Evolutionary conservation across 2,888 invertebrate genomes (phyloP).

Genomic region (Macrophya annulata): DNA sequence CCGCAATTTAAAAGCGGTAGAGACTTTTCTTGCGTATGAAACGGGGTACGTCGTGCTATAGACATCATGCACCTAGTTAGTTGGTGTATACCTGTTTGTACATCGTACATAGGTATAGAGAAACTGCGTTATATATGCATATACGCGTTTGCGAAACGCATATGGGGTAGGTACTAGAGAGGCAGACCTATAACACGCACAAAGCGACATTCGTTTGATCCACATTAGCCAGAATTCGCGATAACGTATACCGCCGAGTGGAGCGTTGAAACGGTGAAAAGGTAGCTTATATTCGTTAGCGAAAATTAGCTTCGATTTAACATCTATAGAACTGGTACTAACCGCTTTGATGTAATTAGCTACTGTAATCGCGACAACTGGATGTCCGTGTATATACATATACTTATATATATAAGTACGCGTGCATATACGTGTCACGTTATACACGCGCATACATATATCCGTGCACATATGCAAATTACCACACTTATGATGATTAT

Average conservation of each 20-base stretch:
- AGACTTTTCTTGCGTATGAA: conserved; percentile 22
- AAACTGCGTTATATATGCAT: neutral
- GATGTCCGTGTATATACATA: neutral
- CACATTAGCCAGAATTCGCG: conserved; percentile 64
- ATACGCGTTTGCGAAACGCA: neutral
- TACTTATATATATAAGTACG: neutral
- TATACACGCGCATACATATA: neutral
- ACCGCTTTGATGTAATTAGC: conserved; percentile 47
- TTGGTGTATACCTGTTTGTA: conserved; percentile 1
- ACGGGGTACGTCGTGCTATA: neutral
- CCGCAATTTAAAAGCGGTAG: neutral
- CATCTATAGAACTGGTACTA: conserved; percentile 22
- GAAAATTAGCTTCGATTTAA: conserved; percentile 56
- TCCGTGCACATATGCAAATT: neutral
- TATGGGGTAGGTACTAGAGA: neutral
- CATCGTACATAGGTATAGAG: neutral
- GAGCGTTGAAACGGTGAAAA: conserved; percentile 50
- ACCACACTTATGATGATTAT: neutral
- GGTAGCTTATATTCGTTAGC: conserved; percentile 52
- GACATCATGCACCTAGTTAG: conserved; percentile 10
- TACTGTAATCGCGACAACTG: conserved; percentile 29
- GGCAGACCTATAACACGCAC: neutral
- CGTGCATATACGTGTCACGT: neutral
- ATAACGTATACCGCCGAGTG: conserved; percentile 32
- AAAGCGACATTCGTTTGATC: conserved; percentile 64